phyloP scores from a whole-genome alignment of 2,797 vertebrate species.

The Lepilemur ruficaudatus region DNA sequence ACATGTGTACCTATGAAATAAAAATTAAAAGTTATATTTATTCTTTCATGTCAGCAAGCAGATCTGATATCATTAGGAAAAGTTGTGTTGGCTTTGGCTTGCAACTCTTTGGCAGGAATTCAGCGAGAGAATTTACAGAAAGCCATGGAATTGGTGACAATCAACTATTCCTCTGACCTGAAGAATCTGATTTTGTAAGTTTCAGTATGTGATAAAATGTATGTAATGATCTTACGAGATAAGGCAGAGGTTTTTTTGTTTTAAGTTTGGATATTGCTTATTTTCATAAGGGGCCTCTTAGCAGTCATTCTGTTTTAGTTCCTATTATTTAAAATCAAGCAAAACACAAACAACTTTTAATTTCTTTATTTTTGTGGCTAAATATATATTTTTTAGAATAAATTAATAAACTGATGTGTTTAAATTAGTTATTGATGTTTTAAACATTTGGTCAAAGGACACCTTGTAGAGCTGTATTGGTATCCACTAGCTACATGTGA shows the following conservation, averaged over 20 bases:
- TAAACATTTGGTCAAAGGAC: conserved; percentile 14
- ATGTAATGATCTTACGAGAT: background rate
- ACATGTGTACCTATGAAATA: conserved; percentile 35
- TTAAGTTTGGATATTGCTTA: background rate
- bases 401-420: conserved; percentile 5
- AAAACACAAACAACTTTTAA: background rate
- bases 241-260: background rate
- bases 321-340: background rate
- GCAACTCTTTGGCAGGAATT: conserved; percentile 99
- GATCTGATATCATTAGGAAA: conserved; percentile 99
- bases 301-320: background rate
- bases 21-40: conserved; percentile 71
- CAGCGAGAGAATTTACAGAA: conserved; percentile 99
- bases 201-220: background rate
- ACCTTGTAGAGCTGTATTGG: background rate
- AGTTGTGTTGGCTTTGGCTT: conserved; percentile 98
- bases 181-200: conserved; percentile 99
- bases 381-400: conserved; percentile 48
- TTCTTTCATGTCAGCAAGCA: conserved; percentile 92
- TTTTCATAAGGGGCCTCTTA: background rate
- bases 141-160: conserved; percentile 99
- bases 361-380: conserved; percentile 41
- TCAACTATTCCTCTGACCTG: conserved; percentile 99
- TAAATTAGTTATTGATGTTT: conserved; percentile 32
- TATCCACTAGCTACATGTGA: background rate